phyloP scores from a whole-genome alignment of 2,888 invertebrate species.

The Cephus spinipes region DNA sequence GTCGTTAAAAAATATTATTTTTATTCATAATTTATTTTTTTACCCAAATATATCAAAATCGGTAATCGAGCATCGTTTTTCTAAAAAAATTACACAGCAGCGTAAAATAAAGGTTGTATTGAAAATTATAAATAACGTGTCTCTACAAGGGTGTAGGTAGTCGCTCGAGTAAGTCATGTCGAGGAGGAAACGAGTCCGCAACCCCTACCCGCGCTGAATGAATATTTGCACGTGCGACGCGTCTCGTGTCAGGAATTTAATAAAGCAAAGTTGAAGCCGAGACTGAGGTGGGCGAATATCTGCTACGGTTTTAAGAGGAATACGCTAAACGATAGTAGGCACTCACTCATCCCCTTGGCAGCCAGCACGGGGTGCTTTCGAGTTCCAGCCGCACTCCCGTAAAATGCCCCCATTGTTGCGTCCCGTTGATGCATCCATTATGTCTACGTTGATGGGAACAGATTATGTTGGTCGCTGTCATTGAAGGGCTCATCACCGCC shows the following conservation, averaged over 20 bases:
- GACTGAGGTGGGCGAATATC: constrained; percentile 30
- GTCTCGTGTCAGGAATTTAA: constrained; percentile 64
- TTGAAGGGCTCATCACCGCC: constrained; percentile 58
- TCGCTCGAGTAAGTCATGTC: no score
- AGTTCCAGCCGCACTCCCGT: constrained; percentile 43
- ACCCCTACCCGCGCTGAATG: constrained; percentile 23
- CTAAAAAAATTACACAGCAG: no score
- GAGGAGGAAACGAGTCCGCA: not conserved
- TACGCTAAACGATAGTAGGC: not conserved
- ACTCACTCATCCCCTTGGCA: constrained; percentile 16
- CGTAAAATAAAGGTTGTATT: no score
- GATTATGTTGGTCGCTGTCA: constrained; percentile 63
- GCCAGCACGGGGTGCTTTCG: constrained; percentile 27
- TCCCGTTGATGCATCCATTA: constrained; percentile 59
- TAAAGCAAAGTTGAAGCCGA: constrained; percentile 51
- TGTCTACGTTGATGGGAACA: constrained; percentile 63
- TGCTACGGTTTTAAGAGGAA: constrained; percentile 10
- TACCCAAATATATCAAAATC: no score
- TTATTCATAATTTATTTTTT: no score
- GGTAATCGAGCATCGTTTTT: no score
- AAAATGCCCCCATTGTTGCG: constrained; percentile 53
- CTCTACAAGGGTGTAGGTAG: no score
- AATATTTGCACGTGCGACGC: constrained; percentile 63
- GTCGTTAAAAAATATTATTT: no score
- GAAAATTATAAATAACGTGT: no score